These are phyloP conservation scores for Myiothlypis chrysogaster DNA, from an alignment of 2,797 vertebrate species.

Conservation along the genomic window DNA sequence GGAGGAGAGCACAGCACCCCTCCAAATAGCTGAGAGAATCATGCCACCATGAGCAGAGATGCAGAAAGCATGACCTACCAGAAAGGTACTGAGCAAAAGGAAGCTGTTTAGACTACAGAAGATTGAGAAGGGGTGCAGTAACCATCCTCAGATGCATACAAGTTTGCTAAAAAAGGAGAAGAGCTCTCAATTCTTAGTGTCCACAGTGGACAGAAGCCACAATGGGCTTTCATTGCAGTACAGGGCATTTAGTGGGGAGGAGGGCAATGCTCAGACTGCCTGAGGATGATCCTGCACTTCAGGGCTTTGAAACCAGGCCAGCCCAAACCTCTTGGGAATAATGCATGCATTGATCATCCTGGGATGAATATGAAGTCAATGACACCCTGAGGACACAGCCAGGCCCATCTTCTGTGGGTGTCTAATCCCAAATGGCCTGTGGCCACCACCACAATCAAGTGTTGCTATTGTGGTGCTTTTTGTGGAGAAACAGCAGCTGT, in stretches of 20 bases:
- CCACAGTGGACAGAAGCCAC: not conserved
- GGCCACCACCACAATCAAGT: not conserved
- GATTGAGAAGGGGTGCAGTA: rapidly evolving
- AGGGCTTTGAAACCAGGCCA: not conserved
- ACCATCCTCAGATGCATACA: not conserved
- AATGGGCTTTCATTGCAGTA: not conserved
- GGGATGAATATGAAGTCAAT: not conserved
- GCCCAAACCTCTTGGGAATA: not conserved
- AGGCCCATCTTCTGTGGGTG: not conserved
- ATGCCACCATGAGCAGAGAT: not conserved
- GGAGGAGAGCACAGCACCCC: not conserved
- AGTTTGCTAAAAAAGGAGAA: not conserved
- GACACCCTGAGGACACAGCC: not conserved
- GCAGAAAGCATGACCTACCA: not conserved
- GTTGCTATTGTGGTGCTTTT: not conserved
- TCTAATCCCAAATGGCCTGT: not conserved
- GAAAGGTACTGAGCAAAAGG: not conserved
- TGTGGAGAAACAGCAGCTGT: not conserved
- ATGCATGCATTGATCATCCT: not conserved
- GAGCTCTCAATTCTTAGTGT: not conserved
- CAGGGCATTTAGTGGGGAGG: not conserved
- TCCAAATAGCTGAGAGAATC: not conserved
- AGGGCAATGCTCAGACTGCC: not conserved
- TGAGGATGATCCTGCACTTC: not conserved
- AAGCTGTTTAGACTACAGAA: not conserved